Conservation (phyloP, 2,113 vertebrate species). For the Pelobates fuscus region DNA sequence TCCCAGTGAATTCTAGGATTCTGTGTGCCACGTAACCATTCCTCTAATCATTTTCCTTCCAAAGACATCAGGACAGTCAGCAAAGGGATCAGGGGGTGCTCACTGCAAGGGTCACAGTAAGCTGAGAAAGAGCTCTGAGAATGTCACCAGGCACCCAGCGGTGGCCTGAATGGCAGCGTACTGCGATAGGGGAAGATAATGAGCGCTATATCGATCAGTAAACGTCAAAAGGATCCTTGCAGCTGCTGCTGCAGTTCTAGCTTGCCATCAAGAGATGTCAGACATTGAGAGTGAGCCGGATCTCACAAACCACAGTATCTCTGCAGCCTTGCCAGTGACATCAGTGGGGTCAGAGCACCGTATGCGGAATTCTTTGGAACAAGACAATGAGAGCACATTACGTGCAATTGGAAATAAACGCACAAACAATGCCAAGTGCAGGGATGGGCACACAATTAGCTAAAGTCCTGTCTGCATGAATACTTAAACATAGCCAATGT, state of each 20-base stretch:
- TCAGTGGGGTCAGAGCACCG: no score
- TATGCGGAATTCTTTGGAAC: no score
- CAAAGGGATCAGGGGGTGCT: not conserved
- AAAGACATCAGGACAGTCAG: not conserved
- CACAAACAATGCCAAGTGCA: no score
- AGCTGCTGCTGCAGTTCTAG: not conserved
- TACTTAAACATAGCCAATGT: no score
- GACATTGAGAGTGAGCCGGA: no score
- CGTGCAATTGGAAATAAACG: no score
- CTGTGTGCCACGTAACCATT: not conserved
- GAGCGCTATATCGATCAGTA: not conserved
- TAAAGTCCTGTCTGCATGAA: no score
- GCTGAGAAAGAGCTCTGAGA: not conserved
- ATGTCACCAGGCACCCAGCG: not conserved
- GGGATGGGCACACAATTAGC: no score
- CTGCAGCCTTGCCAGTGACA: no score
- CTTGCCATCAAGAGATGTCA: no score
- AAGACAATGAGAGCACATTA: no score
- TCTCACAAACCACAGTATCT: no score
- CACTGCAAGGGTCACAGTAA: not conserved
- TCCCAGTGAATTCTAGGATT: not conserved
- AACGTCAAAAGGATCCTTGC: not conserved
- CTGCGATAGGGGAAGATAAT: not conserved
- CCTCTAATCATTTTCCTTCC: not conserved
- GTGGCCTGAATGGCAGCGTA: not conserved